These are phyloP conservation scores for Euglossa dilemma DNA, from an alignment of 1,140 invertebrate genomes.

Conservation along the genomic window DNA sequence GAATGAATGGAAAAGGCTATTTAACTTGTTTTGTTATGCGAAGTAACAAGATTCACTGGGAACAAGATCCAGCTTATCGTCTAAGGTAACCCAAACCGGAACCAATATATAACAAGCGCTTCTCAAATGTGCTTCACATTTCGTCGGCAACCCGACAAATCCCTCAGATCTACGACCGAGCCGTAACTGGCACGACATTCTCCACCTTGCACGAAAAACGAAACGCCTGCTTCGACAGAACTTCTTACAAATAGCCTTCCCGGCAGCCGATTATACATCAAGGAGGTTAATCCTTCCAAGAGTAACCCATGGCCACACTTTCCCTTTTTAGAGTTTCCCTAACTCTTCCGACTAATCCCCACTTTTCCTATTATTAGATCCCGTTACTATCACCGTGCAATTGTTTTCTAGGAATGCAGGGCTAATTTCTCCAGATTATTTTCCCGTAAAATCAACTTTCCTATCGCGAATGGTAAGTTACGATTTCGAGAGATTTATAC, in stretches of 20 bases:
- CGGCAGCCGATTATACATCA: slow-evolving; percentile 43
- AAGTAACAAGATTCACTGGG: not conserved
- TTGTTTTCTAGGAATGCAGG: not conserved
- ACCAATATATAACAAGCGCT: slow-evolving; percentile 66
- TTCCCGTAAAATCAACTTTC: too few species aligned
- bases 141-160: slow-evolving; percentile 66
- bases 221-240: slow-evolving; percentile 46
- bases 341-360: slow-evolving; percentile 38
- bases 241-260: slow-evolving; percentile 65
- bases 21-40: not conserved
- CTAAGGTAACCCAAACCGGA: slow-evolving; percentile 58
- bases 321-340: slow-evolving; percentile 12
- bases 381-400: not conserved
- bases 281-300: slow-evolving; percentile 47
- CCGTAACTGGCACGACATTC: slow-evolving; percentile 59
- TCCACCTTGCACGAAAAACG: slow-evolving; percentile 68
- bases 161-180: slow-evolving; percentile 62
- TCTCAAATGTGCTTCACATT: slow-evolving; percentile 66
- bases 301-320: not conserved
- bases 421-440: not conserved
- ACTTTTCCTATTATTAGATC: slow-evolving; percentile 37
- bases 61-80: slow-evolving; percentile 3
- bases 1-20: not conserved
- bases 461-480: too few species aligned
- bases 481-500: too few species aligned